Base-by-base conservation (phyloP, 2,113 vertebrate genomes). In the Regulus satrapa region DNA sequence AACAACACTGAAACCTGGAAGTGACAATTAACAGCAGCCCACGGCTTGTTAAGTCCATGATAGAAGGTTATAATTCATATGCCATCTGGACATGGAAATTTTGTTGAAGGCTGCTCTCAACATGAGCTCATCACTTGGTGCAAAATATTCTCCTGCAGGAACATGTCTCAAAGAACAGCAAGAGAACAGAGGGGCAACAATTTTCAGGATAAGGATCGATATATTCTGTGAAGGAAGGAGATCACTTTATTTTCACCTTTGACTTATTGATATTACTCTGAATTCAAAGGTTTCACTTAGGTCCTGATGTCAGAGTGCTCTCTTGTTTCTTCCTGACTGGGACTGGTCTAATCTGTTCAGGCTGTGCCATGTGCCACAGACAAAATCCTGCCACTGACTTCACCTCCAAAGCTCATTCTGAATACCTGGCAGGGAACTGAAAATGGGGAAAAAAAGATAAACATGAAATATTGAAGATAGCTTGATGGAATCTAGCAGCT, bases 11-110 rank as follows among this genome's bases (percentile, higher is more conserved):
- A 76, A 92, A 74, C 51, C 23, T 86, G 66, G 58, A 89, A 92
- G 77, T 62, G 69, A 51, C 62, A 67, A 46, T 81, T 69, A 95
- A n/a, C 29, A 77, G 73, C 81, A 71, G 48, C 58, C 84, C 79
- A 82, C 17, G 0, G 36, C 81, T 96, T 93, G 78, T 85, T 85
- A 85, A 94, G 62, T 89, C 76, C 52, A 6, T 52, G 43, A 95
- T 83, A 87, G 86, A 95, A 88, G 82, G 71, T 85, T 89, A 51
- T 77, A 91, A 95, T 89, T 96, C 95, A 52, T 63, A 12, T 55
- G 87, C 89, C 95, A 91, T 89, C 64, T 93, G 92, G 72, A 77
- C 2, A 3, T 58, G 61, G 82, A 82, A 93, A 92, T 78, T 62
- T 83, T 92, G 41, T 92, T 77, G 68, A 77, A 92, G 75, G 62